A percentile compares a stretch with the other conserved stretches of the same genome.
These are phyloP conservation scores for Ceyx melanurus DNA, from an alignment of 2,113 vertebrate species.

Conservation along the genomic window DNA sequence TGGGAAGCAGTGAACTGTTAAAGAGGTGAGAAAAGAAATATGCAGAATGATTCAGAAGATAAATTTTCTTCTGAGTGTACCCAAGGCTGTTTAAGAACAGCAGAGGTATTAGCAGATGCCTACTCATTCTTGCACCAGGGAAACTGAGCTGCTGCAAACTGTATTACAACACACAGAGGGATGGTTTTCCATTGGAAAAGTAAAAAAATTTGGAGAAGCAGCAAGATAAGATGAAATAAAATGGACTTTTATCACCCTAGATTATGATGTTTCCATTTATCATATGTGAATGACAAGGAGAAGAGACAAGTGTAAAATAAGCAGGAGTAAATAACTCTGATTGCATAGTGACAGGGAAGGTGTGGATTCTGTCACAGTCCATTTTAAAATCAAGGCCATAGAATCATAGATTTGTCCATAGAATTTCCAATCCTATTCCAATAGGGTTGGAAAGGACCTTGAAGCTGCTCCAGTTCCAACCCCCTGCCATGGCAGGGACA, in stretches of 20 bases:
- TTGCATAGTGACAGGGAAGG: neutral
- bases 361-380: neutral
- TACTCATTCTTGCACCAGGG: neutral
- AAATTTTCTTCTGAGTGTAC: neutral
- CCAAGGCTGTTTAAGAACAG: neutral
- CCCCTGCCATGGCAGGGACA: no score
- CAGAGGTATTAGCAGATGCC: neutral
- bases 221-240: neutral
- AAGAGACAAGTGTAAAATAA: neutral
- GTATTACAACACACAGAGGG: neutral
- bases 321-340: neutral
- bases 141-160: neutral
- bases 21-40: slow-evolving; percentile 6
- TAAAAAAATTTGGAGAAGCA: neutral
- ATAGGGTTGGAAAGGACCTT: no score
- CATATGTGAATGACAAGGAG: neutral
- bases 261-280: neutral
- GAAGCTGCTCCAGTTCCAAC: no score
- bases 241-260: neutral
- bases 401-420: no score
- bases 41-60: slow-evolving; percentile 21
- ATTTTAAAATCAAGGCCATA: neutral
- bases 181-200: neutral
- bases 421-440: no score
- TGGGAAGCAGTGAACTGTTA: slow-evolving; percentile 24